Evolutionary conservation across 2,888 invertebrate genomes (phyloP), one percentile per base, ranked within the genome.

Genomic region (Sylvicola cinctus): DNA sequence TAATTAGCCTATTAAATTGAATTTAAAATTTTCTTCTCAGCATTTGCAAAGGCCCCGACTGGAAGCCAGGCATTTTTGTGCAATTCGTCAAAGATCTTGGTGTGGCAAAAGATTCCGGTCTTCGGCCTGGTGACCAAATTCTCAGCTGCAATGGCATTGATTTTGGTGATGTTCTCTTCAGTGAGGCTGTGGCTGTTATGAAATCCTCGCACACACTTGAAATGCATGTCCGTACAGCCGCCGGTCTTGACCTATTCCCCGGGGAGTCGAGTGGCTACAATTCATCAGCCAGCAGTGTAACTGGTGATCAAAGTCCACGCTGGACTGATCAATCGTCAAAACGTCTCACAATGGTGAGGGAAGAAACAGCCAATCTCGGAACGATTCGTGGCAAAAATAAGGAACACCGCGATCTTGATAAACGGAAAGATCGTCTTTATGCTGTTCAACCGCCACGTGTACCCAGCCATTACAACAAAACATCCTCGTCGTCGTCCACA

Each of bases 71-170:
- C 27, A 84, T 87, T 44, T 87, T 78, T 54, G 74, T 88, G 28
- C 81, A 91, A 61, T 84, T 84, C 45, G 85, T 88, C 34, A 76
- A 84, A 50, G 83, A 83, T 43, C 79, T 79, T 16, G 85, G 90
- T 30, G 75, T 90, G 37, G 90, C 90, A 0, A 66, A 81, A 32
- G 80, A 85, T 46, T 80, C 84, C 2, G 90, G 90, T 0, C 60
- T 93, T 12, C 67, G 81, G 46, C 81, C 85, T 1, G 90, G 90
- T 5, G 91, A 93, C 55, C 87, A 90, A 58, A 81, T 93, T 41
- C 55, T 90, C 35, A 76, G 77, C 44, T 90, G 90, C 54, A 91
- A 93, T 52, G 84, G 81, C 39, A 65, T 74, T 36, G 74, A 76
- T 48, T 76, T 76, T 49, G 62, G 67, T 37, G 78, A 78, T 54